Evolutionary conservation across 2,113 vertebrate species (phyloP), one percentile per base, ranked within the genome.

Genomic region (Lamprotornis superbus): DNA sequence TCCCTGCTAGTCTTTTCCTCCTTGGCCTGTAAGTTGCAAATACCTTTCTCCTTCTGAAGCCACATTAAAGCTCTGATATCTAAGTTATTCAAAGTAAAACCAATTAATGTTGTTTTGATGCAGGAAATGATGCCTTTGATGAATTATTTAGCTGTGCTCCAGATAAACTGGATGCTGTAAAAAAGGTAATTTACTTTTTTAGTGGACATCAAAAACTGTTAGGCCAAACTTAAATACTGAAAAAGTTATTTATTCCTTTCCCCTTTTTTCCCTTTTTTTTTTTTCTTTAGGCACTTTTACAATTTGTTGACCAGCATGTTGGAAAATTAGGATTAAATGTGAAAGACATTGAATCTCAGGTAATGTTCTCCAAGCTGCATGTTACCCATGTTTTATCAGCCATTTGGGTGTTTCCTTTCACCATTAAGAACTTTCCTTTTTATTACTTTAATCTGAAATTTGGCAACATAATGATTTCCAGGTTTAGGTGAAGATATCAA

Each of bases 281-380:
- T 92, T 91, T 87, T 55, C 90, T 96, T 69, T 56, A 99, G 99
- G 98, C 98, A 27, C 97, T 99, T n/a, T 37, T 99, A 87, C 97
- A 98, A 53, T 99, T 99, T 77, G 98, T 99, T 83, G 99, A 99
- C 98, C 98, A 98, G 96, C 98, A 98, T 14, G 83, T 99, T 94
- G 97, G 92, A 37, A 77, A 95, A 71, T 82, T 99, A 91, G 98
- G 99, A 81, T 95, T 99, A 81, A 98, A 97, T 2, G 99, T 99
- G 96, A 96, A 96, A 50, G 98, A 98, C 76, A 90, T 98, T 4
- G 97, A 98, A 31, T 98, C 97, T 82, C 99, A 99, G 99, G 99
- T 99, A 95, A 33, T 46, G 10, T 68, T 37, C 64, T 91, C 53
- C 52, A 46, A 87, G 31, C 42, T 87, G 33, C 27, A 7, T 12